Evolutionary conservation across 2,113 vertebrate genomes (phyloP).

Genomic region (Seriola rivoliana): DNA sequence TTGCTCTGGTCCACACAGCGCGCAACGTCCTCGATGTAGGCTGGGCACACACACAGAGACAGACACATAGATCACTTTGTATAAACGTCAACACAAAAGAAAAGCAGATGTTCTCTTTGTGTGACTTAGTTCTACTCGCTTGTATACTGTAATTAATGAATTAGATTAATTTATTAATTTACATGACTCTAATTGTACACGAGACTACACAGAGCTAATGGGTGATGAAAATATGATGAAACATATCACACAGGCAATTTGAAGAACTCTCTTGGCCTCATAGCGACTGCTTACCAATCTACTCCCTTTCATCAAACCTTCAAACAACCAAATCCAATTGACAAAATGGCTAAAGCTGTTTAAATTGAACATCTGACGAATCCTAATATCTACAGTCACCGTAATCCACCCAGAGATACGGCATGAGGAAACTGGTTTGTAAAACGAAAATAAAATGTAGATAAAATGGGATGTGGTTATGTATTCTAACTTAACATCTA

Average conservation of each 20-base stretch:
- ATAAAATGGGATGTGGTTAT: not conserved
- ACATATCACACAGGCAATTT: slow-evolving; percentile 23
- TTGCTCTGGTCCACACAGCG: slow-evolving; percentile 99
- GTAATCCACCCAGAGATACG: slow-evolving; percentile 9
- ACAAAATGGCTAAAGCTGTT: slow-evolving; percentile 1
- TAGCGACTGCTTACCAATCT: slow-evolving; percentile 9
- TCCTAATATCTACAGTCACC: not conserved
- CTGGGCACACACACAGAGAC: slow-evolving; percentile 76
- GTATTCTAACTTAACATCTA: slow-evolving; percentile 3
- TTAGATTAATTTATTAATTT: not conserved
- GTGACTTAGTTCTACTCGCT: not conserved
- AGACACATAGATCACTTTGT: slow-evolving; percentile 6
- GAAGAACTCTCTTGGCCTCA: slow-evolving; percentile 56
- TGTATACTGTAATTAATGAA: not conserved
- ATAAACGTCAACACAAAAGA: not conserved
- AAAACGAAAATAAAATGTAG: not conserved
- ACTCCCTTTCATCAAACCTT: slow-evolving; percentile 45
- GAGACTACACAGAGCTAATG: slow-evolving; percentile 11
- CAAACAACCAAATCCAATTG: slow-evolving; percentile 35
- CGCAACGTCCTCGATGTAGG: slow-evolving; percentile 97
- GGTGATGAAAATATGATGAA: slow-evolving; percentile 44
- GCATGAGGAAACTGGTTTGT: not conserved
- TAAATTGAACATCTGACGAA: slow-evolving; percentile 35
- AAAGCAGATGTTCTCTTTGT: not conserved
- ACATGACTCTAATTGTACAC: slow-evolving; percentile 1